Evolutionary conservation across 2,888 invertebrate genomes (phyloP), one percentile per base, ranked within the genome.

Genomic region (Lasioglossum zephyrum): DNA sequence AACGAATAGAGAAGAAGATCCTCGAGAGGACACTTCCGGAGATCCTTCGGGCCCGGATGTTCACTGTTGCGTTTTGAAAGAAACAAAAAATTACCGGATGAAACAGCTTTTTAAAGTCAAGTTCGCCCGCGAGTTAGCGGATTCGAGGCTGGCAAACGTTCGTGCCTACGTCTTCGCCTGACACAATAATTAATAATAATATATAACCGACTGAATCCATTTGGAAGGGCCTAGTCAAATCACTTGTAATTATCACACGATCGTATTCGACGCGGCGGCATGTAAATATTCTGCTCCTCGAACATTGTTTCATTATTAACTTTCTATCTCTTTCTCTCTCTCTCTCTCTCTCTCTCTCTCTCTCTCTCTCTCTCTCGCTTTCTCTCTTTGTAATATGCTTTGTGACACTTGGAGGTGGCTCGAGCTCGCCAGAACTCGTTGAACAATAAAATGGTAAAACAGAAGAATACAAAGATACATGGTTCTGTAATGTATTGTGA

Each of bases 171-270:
- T 82, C 70, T 60, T 73, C 70, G 73, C 41, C 60, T 41, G 86
- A 81, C 66, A 73, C 78, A 81, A 89, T 82, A 84, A 88, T 88
- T 57, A 85, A 85, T 85, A 84, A 84, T 84, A 80, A 82, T 82
- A 77, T 82, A 84, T 85, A 91, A 88, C 77, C 86, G 81, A 86
- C 77, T 80, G 76, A 78, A 87, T 85, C 87, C 84, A 86, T 88
- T 90, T 85, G 92, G 92, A 92, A 93, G 93, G 93, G 93, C 91
- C 93, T 93, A 92, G 92, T 95, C 94, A 93, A 94, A 93, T 95
- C 93, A 94, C 93, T 94, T 93, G 92, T 90, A 93, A 93, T 94
- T 94, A 95, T 95, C 95, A 95, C 94, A 94, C 94, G 90, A 92
- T 93, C 93, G 92, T 92, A 93, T 93, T 92, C 91, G 92, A 92